A percentile compares a stretch with the other conserved stretches of the same genome.
Evolutionary conservation across 2,113 vertebrate genomes (phyloP).

Genomic region (Rhinoptilus africanus): DNA sequence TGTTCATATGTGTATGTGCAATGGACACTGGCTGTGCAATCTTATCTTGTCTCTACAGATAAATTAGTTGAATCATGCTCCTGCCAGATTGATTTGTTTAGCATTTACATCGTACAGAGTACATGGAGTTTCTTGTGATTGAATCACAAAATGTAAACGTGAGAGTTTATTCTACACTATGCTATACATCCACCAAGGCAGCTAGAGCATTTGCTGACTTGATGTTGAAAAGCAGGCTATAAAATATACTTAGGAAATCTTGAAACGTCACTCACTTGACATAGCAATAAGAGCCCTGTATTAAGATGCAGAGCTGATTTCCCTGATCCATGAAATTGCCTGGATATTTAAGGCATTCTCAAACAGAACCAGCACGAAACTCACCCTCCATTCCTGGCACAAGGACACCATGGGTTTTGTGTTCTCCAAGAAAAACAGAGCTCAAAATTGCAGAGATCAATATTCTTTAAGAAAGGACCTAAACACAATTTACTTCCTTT

Average conservation of each 20-base stretch:
- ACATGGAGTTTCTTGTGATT: constrained; percentile 28
- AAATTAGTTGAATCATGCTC: constrained; percentile 48
- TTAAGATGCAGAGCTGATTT: constrained; percentile 50
- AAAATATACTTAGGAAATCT: constrained; percentile 32
- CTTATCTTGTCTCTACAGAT: constrained; percentile 57
- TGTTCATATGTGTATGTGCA: constrained; percentile 3
- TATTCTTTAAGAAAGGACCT: background rate
- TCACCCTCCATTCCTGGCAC: background rate
- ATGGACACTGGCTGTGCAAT: constrained; percentile 29
- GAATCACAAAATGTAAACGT: constrained; percentile 45
- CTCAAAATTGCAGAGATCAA: background rate
- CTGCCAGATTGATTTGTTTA: constrained; percentile 59
- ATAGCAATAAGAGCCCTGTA: constrained; percentile 29
- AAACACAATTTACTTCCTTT: background rate
- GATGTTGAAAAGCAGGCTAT: constrained; percentile 19
- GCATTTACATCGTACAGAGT: constrained; percentile 27
- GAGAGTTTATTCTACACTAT: constrained; percentile 15
- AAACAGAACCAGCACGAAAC: background rate
- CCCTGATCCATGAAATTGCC: constrained; percentile 55
- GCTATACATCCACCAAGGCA: constrained; percentile 46
- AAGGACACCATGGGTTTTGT: background rate
- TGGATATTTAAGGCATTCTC: constrained; percentile 40
- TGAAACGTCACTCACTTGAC: constrained; percentile 31
- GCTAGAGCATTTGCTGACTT: constrained; percentile 40
- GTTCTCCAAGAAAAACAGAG: background rate